Base-by-base conservation (phyloP, 2,888 invertebrate species). In the Sthenelais limicola region DNA sequence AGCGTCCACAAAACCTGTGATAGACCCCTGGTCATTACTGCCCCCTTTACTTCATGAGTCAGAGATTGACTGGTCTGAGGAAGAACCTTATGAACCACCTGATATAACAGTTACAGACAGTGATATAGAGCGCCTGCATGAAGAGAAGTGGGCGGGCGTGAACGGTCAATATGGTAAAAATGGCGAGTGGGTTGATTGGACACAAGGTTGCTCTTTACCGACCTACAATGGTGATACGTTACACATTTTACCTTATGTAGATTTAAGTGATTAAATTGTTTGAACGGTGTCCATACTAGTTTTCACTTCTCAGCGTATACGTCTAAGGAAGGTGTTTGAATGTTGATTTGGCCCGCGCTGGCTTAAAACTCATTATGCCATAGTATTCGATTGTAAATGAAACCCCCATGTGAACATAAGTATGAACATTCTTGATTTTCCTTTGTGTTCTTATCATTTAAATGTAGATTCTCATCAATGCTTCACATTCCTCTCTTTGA, bases 201-300 rank as follows among this genome's bases (percentile, higher is more conserved):
- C 96, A 88, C 93, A 96, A 90, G 93, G 94, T 86, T 91, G 93
- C 79, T 92, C 93, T 81, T 90, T 91, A 84, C 90, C 91, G 84
- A 92, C 94, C 76, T 91, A 91, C 83, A 92, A 94, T 85, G 93
- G 93, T 85, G 93, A 94, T 87, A 90, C 91, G 86, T 92, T 97
- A 87, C 92, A 94, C 89, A 94, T 97, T 91, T 91, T 97, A 92
- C 97, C 97, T 90, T 98, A 98, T 90, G 96, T 96, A 90, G 93
- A 96, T 89, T 94, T 96, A 90, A 96, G 97, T 92, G 96, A 83
- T 18, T 76, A 47, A 74, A 38, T 33, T 56, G n/a, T 56, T 56
- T 52, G 15, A 21, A 21, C 4, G 52, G 52, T 52, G 52, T 52
- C 15, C 52, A 52, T 52, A 18, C 43, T 30, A 52, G n/a, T 12